These are phyloP conservation scores for Cossypha heuglini DNA, from an alignment of 2,797 vertebrate species.

Conservation along the genomic window DNA sequence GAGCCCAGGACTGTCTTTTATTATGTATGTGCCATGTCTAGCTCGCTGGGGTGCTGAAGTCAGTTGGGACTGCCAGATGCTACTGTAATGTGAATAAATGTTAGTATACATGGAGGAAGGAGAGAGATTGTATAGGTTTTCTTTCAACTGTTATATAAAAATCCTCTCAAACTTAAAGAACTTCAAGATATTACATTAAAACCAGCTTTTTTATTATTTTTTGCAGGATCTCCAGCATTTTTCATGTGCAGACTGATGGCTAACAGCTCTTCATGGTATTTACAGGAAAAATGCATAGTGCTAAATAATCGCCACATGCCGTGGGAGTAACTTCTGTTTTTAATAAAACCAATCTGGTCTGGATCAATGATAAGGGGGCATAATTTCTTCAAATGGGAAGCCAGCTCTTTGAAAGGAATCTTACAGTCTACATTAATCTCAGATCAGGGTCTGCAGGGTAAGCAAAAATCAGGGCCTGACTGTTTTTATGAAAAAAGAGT, in stretches of 20 bases:
- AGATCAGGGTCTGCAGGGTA: conserved; percentile 32
- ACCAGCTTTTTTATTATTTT: conserved; percentile 22
- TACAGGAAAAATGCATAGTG: conserved; percentile 68
- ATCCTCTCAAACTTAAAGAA: background rate
- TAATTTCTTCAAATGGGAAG: conserved; percentile 69
- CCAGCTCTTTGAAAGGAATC: conserved; percentile 70
- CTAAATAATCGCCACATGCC: conserved; percentile 69
- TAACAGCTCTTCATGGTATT: conserved; percentile 70
- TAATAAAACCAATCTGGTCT: conserved; percentile 75
- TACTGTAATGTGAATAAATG: conserved; percentile 45
- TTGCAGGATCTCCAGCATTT: conserved; percentile 49
- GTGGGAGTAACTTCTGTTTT: conserved; percentile 73
- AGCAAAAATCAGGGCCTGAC: conserved; percentile 34
- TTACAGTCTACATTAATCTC: conserved; percentile 45
- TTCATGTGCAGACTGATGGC: conserved; percentile 62
- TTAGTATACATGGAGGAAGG: conserved; percentile 1
- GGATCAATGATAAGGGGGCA: conserved; percentile 74
- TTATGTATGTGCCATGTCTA: conserved; percentile 25
- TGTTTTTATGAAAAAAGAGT: background rate
- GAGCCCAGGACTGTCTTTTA: conserved; percentile 30
- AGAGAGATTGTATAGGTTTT: background rate
- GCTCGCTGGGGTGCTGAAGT: conserved; percentile 54
- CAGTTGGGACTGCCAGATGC: conserved; percentile 56
- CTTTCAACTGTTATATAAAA: background rate
- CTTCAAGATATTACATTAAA: conserved; percentile 17